Evolutionary conservation across 2,797 vertebrate genomes (phyloP).

Genomic region (Clarias pachynema): DNA sequence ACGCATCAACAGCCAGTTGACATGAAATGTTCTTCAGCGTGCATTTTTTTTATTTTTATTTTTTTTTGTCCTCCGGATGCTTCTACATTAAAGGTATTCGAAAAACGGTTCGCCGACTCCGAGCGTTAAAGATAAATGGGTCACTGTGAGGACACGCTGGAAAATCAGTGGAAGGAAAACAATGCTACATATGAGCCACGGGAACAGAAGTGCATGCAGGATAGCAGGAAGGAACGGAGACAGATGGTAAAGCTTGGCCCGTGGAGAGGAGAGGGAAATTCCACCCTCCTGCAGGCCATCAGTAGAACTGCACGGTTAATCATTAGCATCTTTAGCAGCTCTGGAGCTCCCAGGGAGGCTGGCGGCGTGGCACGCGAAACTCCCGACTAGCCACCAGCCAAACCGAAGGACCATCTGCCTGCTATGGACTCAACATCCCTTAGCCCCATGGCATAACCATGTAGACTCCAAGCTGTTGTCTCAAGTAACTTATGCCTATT

Average conservation of each 20-base stretch:
- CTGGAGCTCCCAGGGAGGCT: slow-evolving; percentile 46
- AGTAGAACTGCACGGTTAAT: slow-evolving; percentile 67
- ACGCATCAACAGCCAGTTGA: slow-evolving; percentile 30
- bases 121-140: slow-evolving; percentile 15
- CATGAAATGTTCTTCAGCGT: slow-evolving; percentile 13
- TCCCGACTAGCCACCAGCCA: slow-evolving; percentile 40
- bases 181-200: background rate
- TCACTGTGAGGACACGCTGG: background rate
- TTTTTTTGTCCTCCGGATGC: background rate
- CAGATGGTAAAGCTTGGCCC: slow-evolving; percentile 71
- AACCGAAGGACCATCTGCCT: slow-evolving; percentile 70
- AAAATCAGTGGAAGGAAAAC: background rate
- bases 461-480: slow-evolving; percentile 21
- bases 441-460: slow-evolving; percentile 43
- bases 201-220: slow-evolving; percentile 1
- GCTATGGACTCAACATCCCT: slow-evolving; percentile 56
- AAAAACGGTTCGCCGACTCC: background rate
- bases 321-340: slow-evolving; percentile 69
- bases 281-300: slow-evolving; percentile 62
- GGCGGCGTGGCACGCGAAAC: slow-evolving; percentile 44
- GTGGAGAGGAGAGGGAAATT: slow-evolving; percentile 52
- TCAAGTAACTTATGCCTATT: background rate
- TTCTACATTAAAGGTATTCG: slow-evolving; percentile 17
- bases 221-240: slow-evolving; percentile 49
- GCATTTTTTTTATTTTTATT: background rate